Percentiles rank a stretch among this genome's conserved stretches.
Conservation (phyloP, 1,140 invertebrate genomes). For the Apocrypta bakeri region DNA sequence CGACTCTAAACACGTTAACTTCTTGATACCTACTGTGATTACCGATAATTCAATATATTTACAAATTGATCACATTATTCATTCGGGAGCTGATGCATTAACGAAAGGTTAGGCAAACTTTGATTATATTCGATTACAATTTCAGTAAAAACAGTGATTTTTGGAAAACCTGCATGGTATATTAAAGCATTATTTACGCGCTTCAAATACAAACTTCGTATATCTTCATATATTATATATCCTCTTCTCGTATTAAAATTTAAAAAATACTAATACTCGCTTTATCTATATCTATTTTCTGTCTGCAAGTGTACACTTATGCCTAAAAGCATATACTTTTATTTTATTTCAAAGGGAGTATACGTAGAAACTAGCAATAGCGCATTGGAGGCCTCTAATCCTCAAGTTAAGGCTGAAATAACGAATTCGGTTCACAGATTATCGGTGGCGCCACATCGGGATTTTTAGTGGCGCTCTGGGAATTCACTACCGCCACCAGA, state of each 20-base stretch:
- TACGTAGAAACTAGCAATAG: background rate
- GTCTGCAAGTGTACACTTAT: no score
- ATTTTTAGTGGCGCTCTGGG: conserved; percentile 28
- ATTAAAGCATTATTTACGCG: no score
- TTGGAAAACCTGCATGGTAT: background rate
- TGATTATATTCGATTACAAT: background rate
- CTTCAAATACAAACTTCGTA: no score
- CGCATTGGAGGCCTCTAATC: conserved; percentile 14
- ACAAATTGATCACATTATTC: no score
- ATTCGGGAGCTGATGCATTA: no score
- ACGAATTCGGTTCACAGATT: conserved; percentile 42
- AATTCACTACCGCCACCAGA: conserved; percentile 20
- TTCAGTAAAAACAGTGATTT: background rate
- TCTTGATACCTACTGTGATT: no score
- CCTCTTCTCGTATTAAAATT: background rate
- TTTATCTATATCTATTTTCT: background rate
- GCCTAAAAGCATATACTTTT: no score
- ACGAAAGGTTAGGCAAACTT: no score
- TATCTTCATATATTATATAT: background rate
- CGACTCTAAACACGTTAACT: no score
- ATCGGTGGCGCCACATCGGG: conserved; percentile 12
- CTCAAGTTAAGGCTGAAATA: conserved; percentile 44
- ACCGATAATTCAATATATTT: no score
- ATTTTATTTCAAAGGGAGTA: background rate
- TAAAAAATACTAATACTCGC: background rate